Percentiles rank a stretch among this genome's conserved stretches.
Conservation (phyloP, 2,113 vertebrate species). For the Mormyrus iriodes region DNA sequence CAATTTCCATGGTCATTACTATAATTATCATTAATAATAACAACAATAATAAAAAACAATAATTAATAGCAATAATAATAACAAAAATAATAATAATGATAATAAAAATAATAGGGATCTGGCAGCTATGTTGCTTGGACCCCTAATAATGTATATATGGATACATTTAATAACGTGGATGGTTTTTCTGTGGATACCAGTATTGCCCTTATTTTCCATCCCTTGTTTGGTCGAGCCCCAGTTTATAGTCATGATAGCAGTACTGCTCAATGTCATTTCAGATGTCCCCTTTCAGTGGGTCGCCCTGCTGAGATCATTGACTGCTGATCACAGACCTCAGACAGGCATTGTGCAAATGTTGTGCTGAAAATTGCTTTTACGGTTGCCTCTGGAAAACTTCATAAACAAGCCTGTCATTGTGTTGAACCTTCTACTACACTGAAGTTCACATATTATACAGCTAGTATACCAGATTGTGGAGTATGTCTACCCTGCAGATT, state of each 20-base stretch:
- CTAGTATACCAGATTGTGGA: not conserved
- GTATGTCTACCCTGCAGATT: not conserved
- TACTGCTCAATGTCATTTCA: not conserved
- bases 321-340: not conserved
- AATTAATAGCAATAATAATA: not conserved
- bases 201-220: not conserved
- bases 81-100: not conserved
- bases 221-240: not conserved
- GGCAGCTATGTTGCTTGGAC: not conserved
- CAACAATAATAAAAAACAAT: too few relatives aligned
- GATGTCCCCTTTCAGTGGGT: not conserved
- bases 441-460: not conserved
- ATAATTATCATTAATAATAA: too few relatives aligned
- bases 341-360: not conserved
- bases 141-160: not conserved
- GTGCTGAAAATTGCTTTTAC: not conserved
- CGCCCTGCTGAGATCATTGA: not conserved
- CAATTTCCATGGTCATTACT: too few relatives aligned
- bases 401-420: not conserved
- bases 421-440: not conserved
- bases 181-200: not conserved
- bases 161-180: not conserved
- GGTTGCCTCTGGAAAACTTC: not conserved
- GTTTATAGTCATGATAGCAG: not conserved
- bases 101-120: not conserved